Conservation (phyloP, 1,140 invertebrate genomes). For the Papilio polytes region DNA sequence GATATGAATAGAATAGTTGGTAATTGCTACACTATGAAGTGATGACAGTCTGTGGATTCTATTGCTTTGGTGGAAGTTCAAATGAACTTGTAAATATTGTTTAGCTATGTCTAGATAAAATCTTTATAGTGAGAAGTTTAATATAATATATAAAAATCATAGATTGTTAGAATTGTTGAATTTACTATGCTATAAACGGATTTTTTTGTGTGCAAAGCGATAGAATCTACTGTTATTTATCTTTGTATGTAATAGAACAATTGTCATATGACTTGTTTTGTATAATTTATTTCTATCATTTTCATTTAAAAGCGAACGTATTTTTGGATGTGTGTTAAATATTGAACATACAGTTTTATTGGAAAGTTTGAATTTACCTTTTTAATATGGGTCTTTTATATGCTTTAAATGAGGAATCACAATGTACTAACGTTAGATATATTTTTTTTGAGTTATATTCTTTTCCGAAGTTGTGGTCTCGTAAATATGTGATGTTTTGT, state of each 20-base stretch:
- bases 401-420: neutral
- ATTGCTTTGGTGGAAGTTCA: conserved; percentile 51
- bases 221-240: conserved; percentile 52
- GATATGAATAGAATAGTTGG: neutral
- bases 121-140: neutral
- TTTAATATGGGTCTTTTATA: neutral
- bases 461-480: neutral
- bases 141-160: neutral
- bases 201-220: conserved; percentile 42
- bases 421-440: conserved; percentile 20
- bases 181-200: too few relatives aligned
- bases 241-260: neutral
- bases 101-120: neutral
- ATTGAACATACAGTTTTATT: neutral
- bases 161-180: too few relatives aligned
- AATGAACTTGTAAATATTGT: conserved; percentile 56
- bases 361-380: neutral
- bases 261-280: conserved; percentile 1
- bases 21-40: neutral
- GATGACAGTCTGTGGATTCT: conserved; percentile 59
- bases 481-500: neutral
- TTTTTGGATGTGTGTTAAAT: neutral
- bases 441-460: neutral
- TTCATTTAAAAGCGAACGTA: neutral
- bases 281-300: conserved; percentile 10